Evolutionary conservation across 2,113 vertebrate genomes (phyloP).

Genomic region (Sphyrna mokarran): DNA sequence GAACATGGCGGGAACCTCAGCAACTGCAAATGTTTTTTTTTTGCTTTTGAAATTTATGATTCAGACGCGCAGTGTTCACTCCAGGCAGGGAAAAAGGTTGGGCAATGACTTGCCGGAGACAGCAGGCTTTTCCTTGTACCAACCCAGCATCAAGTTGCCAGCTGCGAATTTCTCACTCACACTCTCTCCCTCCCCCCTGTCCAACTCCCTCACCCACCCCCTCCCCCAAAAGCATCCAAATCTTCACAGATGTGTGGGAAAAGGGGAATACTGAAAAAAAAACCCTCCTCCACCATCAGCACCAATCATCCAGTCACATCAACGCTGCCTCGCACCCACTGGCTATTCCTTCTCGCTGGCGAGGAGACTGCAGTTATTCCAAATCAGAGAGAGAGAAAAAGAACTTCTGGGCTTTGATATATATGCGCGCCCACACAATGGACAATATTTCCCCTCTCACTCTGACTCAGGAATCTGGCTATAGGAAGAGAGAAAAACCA

Average conservation of each 20-base stretch:
- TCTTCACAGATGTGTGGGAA: not conserved
- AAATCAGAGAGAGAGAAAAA: not conserved
- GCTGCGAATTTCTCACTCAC: not conserved
- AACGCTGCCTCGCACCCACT: not conserved
- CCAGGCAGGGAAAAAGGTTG: not conserved
- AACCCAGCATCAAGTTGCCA: not conserved
- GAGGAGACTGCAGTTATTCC: not conserved
- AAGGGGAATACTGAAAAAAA: too few species aligned
- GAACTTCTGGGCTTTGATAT: not conserved
- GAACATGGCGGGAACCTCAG: conserved; percentile 26
- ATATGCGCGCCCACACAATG: not conserved
- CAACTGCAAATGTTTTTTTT: conserved; percentile 26
- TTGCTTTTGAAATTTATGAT: not conserved
- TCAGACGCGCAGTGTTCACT: conserved; percentile 1
- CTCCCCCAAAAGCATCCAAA: not conserved
- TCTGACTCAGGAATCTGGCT: not conserved
- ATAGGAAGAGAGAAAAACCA: not conserved
- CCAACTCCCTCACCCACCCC: not conserved
- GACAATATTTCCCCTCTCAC: not conserved
- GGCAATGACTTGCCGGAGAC: not conserved
- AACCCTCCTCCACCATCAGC: too few species aligned
- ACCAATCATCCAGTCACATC: not conserved
- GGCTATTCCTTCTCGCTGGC: not conserved
- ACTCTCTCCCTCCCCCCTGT: not conserved
- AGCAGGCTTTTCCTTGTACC: not conserved